A percentile compares a stretch with the other conserved stretches of the same genome.
These are phyloP conservation scores for Chrysomela aeneicollis DNA, from an alignment of 2,888 invertebrate genomes.

Conservation along the genomic window DNA sequence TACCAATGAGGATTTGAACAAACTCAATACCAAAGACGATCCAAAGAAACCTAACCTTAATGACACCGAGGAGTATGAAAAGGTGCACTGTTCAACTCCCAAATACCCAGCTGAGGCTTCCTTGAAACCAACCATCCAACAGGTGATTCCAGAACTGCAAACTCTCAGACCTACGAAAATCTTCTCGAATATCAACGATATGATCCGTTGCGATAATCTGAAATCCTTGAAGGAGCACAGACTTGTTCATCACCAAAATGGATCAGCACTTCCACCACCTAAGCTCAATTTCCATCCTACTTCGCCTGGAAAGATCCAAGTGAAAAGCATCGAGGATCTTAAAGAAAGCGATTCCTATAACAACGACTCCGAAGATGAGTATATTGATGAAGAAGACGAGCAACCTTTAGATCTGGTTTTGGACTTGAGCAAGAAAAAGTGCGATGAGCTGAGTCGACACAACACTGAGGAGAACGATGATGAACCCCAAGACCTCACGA, in stretches of 20 bases:
- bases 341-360: constrained; percentile 65
- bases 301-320: constrained; percentile 53
- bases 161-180: constrained; percentile 47
- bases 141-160: constrained; percentile 46
- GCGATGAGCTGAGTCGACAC: constrained; percentile 46
- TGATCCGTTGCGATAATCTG: constrained; percentile 50
- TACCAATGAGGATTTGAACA: constrained; percentile 75
- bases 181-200: constrained; percentile 44
- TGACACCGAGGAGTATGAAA: constrained; percentile 47
- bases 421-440: constrained; percentile 81
- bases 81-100: constrained; percentile 54
- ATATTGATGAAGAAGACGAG: constrained; percentile 48
- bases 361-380: constrained; percentile 50
- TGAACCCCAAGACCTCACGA: constrained; percentile 62
- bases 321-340: constrained; percentile 70
- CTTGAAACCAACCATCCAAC: constrained; percentile 28
- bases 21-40: constrained; percentile 64
- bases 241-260: constrained; percentile 33
- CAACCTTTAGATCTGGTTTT: constrained; percentile 66
- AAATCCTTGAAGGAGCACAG: constrained; percentile 48
- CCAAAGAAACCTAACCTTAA: constrained; percentile 61
- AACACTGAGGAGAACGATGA: constrained; percentile 43
- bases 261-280: constrained; percentile 40
- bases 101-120: constrained; percentile 43
- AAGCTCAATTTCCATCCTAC: constrained; percentile 45